Conservation (phyloP, 2,888 invertebrate species). For the Tenthredo amoena region DNA sequence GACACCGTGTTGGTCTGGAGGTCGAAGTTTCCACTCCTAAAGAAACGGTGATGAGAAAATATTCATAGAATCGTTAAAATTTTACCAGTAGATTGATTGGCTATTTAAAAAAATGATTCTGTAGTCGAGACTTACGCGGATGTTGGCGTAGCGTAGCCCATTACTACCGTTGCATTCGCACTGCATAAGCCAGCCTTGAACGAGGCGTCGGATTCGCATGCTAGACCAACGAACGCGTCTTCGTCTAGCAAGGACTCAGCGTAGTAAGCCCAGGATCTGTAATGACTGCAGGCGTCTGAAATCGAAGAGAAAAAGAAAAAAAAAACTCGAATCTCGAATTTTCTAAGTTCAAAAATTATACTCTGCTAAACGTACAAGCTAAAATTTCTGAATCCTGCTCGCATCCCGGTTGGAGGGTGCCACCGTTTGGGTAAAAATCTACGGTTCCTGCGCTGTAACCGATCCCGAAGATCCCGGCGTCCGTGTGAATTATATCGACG, state of each 20-base stretch:
- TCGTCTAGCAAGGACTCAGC: slow-evolving; percentile 74
- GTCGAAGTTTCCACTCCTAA: slow-evolving; percentile 64
- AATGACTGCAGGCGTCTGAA: slow-evolving; percentile 80
- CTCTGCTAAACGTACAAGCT: background rate
- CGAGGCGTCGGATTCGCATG: slow-evolving; percentile 55
- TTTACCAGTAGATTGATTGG: background rate
- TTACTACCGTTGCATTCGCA: slow-evolving; percentile 53
- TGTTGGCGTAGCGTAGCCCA: slow-evolving; percentile 66
- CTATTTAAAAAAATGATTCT: background rate
- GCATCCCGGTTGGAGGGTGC: slow-evolving; percentile 79
- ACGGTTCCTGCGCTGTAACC: slow-evolving; percentile 72
- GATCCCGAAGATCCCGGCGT: slow-evolving; percentile 77
- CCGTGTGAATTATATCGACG: slow-evolving; percentile 80
- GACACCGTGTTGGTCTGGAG: slow-evolving; percentile 58
- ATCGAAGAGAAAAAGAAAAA: background rate
- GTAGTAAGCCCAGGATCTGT: slow-evolving; percentile 79
- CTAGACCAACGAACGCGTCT: slow-evolving; percentile 31
- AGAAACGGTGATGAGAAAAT: slow-evolving; percentile 38
- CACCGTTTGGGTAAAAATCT: slow-evolving; percentile 80
- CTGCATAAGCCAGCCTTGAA: slow-evolving; percentile 56
- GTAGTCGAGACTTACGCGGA: background rate
- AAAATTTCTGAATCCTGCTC: background rate
- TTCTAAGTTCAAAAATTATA: no score
- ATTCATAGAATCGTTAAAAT: background rate
- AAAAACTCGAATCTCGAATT: background rate